Evolutionary conservation across 1,140 invertebrate genomes (phyloP).

Genomic region (Andrena cerasifolii): DNA sequence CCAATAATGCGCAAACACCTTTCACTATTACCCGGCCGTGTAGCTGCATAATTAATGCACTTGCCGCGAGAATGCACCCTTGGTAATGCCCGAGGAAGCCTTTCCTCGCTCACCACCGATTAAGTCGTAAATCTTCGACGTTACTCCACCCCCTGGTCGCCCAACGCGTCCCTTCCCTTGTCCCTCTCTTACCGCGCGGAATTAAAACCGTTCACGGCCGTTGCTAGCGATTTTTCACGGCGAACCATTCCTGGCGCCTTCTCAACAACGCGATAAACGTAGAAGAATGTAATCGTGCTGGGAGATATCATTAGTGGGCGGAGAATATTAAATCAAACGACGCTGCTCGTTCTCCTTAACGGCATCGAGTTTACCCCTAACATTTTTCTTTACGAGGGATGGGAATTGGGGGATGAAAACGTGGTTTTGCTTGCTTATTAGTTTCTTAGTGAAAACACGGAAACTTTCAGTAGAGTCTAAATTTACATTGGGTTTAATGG

Average conservation of each 20-base stretch:
- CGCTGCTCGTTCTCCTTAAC: no score
- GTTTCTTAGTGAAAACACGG: no score
- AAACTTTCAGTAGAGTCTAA: no score
- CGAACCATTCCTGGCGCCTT: neutral
- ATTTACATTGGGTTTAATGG: no score
- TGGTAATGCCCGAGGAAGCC: neutral
- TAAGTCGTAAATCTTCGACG: slow-evolving; percentile 18
- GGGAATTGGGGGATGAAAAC: neutral
- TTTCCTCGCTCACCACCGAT: slow-evolving; percentile 7
- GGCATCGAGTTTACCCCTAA: no score
- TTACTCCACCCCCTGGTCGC: neutral
- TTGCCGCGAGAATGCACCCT: no score
- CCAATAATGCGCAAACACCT: neutral
- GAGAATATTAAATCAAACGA: neutral
- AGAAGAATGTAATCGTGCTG: neutral
- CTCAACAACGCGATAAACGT: slow-evolving; percentile 10
- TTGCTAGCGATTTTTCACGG: slow-evolving; percentile 5
- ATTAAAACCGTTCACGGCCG: slow-evolving; percentile 2
- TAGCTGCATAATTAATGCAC: neutral
- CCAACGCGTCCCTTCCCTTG: neutral
- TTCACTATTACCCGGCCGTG: neutral
- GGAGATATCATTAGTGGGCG: neutral
- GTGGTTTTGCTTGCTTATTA: neutral
- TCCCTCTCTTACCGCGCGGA: neutral
- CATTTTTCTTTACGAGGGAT: neutral